Evolutionary conservation across 2,797 vertebrate species (phyloP).

Genomic region (Parambassis ranga): DNA sequence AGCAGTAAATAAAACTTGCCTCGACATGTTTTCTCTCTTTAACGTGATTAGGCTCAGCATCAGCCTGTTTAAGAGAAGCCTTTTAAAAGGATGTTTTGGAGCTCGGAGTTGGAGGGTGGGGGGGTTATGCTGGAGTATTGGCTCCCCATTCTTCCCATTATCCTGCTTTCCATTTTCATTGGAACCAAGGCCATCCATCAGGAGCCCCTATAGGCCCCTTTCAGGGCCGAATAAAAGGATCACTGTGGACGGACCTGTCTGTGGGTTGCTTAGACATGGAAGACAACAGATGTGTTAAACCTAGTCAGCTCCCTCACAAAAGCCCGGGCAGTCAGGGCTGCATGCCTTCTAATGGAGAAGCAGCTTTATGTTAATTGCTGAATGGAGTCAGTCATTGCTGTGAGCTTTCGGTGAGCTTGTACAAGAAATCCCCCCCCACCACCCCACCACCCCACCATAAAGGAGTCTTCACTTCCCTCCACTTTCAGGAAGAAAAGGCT

Average conservation of each 20-base stretch:
- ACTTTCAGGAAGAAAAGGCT: constrained; percentile 15
- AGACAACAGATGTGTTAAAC: constrained; percentile 86
- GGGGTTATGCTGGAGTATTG: constrained; percentile 55
- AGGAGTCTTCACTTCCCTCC: constrained; percentile 39
- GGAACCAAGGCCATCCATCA: constrained; percentile 85
- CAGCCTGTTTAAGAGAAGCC: constrained; percentile 75
- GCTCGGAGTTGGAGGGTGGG: constrained; percentile 47
- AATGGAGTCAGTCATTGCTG: constrained; percentile 56
- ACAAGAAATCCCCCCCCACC: constrained; percentile 34
- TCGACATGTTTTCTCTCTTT: constrained; percentile 39
- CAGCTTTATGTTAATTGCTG: constrained; percentile 77
- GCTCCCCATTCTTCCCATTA: constrained; percentile 72
- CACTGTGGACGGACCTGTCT: constrained; percentile 79
- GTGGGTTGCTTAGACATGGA: constrained; percentile 78
- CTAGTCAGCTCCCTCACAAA: constrained; percentile 49
- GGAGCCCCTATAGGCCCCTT: constrained; percentile 75
- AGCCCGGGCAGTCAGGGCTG: constrained; percentile 25
- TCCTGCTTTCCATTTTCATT: constrained; percentile 79
- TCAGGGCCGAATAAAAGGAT: constrained; percentile 79
- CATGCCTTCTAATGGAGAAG: constrained; percentile 49
- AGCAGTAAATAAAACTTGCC: constrained; percentile 47
- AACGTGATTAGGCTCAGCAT: constrained; percentile 67
- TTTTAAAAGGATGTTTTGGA: constrained; percentile 58
- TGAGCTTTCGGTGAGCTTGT: constrained; percentile 26
- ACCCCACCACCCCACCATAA: constrained; percentile 61